Base-by-base conservation (phyloP, 92 coral and sea anemone genomes). In the Chrysogorgia sp. region DNA sequence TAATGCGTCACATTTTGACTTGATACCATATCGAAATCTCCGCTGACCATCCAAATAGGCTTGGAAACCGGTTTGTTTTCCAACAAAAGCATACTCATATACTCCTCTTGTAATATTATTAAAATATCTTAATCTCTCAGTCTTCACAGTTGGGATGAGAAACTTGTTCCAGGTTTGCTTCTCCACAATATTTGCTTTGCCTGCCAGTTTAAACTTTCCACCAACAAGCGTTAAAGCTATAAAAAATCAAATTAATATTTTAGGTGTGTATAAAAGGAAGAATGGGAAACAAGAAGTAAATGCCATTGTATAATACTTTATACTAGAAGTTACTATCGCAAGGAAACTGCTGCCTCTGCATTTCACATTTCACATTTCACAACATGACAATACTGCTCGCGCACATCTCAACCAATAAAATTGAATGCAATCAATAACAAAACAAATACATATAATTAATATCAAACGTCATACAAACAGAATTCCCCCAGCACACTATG, bases 31-130 rank as follows among this genome's bases (percentile, higher is more conserved):
- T n/a, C n/a, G n/a, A n/a, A n/a, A n/a, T n/a, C n/a, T n/a, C n/a
- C n/a, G n/a, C n/a, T n/a, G n/a, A n/a, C n/a, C 80, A 31, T 74
- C 65, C 67, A 78, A 64, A 41, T 78, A 78, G 14, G 83, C 41
- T 23, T 78, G 59, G 56, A 78, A 78, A 28, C 59, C 28, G 13
- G 62, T 34, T 63, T 78, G 83, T 75, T 78, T 78, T 25, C 48
- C 47, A 15, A 37, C 58, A 49, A 45, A 78, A 32, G 83, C 83
- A 7, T 48, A 45, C 34, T 40, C 61, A 25, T 26, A 63, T 28
- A 63, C 40, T 64, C 48, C 75, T 33, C 48, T 78, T 14, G 83
- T 78, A 10, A 78, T 45, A 41, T 25, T 49, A 22, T 80, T 78
- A 48, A 62, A 50, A 78, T 62, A 63, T 40, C 4, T 80, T 40